Evolutionary conservation across 2,113 vertebrate genomes (phyloP).

Genomic region (Anoura caudifer): DNA sequence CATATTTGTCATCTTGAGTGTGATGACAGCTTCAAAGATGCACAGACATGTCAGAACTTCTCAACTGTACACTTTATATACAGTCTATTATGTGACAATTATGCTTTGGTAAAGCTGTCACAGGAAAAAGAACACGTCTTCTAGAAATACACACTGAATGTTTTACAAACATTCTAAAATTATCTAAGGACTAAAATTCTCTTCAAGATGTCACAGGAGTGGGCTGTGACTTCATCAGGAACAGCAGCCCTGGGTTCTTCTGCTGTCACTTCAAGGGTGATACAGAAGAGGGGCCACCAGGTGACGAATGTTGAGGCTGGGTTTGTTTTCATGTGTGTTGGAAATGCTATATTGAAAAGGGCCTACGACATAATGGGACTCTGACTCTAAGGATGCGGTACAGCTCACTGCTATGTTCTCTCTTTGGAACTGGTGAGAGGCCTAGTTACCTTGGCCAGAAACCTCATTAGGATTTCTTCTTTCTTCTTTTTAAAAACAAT

Average conservation of each 20-base stretch:
- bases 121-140: not conserved
- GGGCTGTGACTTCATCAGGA: not conserved
- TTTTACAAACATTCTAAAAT: not conserved
- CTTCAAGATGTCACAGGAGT: not conserved
- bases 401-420: not conserved
- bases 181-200: not conserved
- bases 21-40: not conserved
- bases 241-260: not conserved
- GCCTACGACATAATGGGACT: not conserved
- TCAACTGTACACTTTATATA: not conserved
- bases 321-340: not conserved
- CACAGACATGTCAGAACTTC: not conserved
- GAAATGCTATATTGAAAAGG: not conserved
- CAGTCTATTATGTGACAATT: not conserved
- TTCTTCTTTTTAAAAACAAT: too few species aligned
- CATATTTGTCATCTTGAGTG: not conserved
- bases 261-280: not conserved
- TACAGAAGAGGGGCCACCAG: not conserved
- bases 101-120: not conserved
- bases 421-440: not conserved
- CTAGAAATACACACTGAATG: not conserved
- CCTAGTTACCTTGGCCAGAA: not conserved
- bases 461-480: slow-evolving; percentile 1
- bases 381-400: not conserved
- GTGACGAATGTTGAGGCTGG: not conserved